A percentile compares a stretch with the other conserved stretches of the same genome.
phyloP scores from a whole-genome alignment of 2,888 invertebrate species.

The Limnephilus marmoratus region DNA sequence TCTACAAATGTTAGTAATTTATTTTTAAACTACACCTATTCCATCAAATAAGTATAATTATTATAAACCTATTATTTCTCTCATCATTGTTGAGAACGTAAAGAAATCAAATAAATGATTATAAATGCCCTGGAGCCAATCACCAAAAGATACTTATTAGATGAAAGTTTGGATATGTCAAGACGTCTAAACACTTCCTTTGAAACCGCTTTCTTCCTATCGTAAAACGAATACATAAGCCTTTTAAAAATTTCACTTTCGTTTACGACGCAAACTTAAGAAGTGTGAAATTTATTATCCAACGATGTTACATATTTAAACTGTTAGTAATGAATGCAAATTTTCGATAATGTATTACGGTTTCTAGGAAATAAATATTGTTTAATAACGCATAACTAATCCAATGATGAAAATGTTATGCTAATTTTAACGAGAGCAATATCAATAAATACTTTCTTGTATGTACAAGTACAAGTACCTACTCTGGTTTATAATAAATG shows the following conservation, averaged over 20 bases:
- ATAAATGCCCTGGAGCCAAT: neutral
- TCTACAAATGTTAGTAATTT: no score
- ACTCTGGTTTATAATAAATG: neutral
- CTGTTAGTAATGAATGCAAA: neutral
- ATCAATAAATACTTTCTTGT: neutral
- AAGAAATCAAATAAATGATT: neutral
- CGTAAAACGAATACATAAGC: neutral
- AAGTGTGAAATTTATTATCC: neutral
- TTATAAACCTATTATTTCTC: neutral
- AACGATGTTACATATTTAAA: neutral
- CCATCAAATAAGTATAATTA: no score
- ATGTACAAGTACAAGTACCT: neutral
- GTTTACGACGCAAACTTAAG: neutral
- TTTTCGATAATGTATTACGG: neutral
- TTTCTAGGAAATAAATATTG: neutral
- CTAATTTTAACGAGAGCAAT: neutral
- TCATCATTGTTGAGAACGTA: neutral
- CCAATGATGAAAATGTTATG: neutral
- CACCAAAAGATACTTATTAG: neutral
- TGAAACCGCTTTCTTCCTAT: conserved; percentile 19
- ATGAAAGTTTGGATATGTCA: conserved; percentile 29
- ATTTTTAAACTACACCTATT: neutral
- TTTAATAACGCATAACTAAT: neutral
- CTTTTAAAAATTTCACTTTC: conserved; percentile 5
- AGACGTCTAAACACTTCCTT: conserved; percentile 12